Conservation (phyloP, 2,888 invertebrate species). For the Netelia melanura region DNA sequence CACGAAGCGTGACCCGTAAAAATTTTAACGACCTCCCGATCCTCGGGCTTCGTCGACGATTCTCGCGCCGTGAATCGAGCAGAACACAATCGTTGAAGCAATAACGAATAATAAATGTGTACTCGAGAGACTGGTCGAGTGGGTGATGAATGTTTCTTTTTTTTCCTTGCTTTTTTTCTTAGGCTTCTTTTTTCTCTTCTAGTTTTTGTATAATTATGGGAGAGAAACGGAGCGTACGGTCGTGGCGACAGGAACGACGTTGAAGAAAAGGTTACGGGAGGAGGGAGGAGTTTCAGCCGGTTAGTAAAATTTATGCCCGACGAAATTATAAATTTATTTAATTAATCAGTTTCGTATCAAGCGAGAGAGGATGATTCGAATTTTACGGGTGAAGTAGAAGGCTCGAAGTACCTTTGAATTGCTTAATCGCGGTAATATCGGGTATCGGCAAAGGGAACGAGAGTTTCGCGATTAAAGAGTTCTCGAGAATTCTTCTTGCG, state of each 20-base stretch:
- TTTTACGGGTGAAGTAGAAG: slow-evolving; percentile 6
- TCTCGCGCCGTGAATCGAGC: slow-evolving; percentile 28
- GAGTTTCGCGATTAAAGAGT: slow-evolving; percentile 59
- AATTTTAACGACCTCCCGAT: slow-evolving; percentile 51
- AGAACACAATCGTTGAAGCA: slow-evolving; percentile 50
- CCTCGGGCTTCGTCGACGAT: slow-evolving; percentile 27
- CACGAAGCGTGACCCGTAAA: slow-evolving; percentile 61
- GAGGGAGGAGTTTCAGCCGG: no score
- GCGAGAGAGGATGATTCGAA: neutral
- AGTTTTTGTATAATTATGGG: neutral
- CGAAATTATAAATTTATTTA: no score
- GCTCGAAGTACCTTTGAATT: slow-evolving; percentile 34
- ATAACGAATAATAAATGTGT: slow-evolving; percentile 50
- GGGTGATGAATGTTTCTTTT: neutral
- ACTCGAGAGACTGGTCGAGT: neutral
- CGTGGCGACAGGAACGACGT: no score
- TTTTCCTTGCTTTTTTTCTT: neutral
- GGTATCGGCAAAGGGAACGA: slow-evolving; percentile 14
- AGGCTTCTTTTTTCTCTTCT: neutral
- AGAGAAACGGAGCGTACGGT: neutral
- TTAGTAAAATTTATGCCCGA: no score
- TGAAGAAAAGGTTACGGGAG: no score
- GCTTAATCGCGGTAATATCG: slow-evolving; percentile 60
- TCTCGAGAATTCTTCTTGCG: slow-evolving; percentile 44
- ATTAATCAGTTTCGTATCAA: no score